These are phyloP conservation scores for Brevimyrus niger DNA, from an alignment of 2,113 vertebrate species.

Conservation along the genomic window DNA sequence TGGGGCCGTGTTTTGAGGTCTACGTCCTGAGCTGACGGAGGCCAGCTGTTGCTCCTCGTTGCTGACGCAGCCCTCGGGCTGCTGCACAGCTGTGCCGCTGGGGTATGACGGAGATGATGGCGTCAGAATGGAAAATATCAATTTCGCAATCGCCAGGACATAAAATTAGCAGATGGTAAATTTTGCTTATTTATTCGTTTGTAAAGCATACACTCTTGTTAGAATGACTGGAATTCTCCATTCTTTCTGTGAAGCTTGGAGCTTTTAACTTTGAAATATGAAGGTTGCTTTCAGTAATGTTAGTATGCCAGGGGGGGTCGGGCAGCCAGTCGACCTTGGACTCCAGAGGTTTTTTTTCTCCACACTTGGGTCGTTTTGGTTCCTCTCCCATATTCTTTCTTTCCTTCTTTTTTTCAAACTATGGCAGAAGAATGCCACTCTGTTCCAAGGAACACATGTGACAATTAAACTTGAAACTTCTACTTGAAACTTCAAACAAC, in stretches of 20 bases:
- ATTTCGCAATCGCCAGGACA: not conserved
- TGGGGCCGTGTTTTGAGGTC: not conserved
- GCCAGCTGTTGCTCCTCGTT: not conserved
- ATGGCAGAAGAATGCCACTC: not conserved
- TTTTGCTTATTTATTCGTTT: not conserved
- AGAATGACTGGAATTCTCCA: not conserved
- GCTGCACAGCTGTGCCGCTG: not conserved
- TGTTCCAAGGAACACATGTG: not conserved
- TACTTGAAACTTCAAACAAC: not conserved
- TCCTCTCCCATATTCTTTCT: not conserved
- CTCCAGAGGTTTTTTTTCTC: not conserved
- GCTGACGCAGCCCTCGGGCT: not conserved
- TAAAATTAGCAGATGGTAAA: not conserved
- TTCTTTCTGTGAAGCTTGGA: not conserved
- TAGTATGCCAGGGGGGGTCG: not conserved
- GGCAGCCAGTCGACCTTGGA: not conserved
- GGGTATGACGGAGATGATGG: not conserved
- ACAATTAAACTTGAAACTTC: not conserved
- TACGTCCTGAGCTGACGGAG: not conserved
- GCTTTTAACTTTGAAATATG: not conserved
- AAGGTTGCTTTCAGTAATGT: not conserved
- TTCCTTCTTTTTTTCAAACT: not conserved
- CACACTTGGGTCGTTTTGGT: not conserved
- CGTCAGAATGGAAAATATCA: not conserved
- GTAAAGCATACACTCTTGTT: not conserved